Base-by-base conservation (phyloP, 2,888 invertebrate species). In the Rhamnusium bicolor region DNA sequence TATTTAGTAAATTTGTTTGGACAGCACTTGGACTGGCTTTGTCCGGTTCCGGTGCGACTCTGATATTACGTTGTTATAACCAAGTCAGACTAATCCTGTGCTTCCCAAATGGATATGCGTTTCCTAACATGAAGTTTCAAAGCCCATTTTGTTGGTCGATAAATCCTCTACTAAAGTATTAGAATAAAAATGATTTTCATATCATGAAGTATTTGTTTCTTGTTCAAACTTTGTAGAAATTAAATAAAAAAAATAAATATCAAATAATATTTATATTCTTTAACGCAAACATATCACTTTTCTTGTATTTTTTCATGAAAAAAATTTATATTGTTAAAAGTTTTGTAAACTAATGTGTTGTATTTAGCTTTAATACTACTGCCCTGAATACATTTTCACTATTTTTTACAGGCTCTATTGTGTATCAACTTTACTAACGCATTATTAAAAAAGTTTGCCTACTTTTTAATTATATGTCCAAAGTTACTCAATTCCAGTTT, bases 1-100 rank as follows among this genome's bases (percentile, higher is more conserved):
- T 83, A 81, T 83, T 84, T 80, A 83, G 83, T 80, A 84, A 84
- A 84, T 84, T 84, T 84, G 83, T 84, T 84, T 83, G 83, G 81
- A 82, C 81, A 83, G 83, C 80, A 81, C 82, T 83, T 81, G 83
- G 80, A 82, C 81, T 81, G 80, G 81, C 81, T 83, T 83, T 84
- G 83, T 84, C 83, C 84, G 82, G 81, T 83, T 83, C 81, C 82
- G 84, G 78, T 80, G 74, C 74, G 75, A 79, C 78, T 75, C 76
- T 69, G 78, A 79, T 82, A 82, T 83, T 83, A 82, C 81, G 80
- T 74, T 80, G 81, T 80, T 79, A 78, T 80, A 80, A 79, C 77
- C 71, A 46, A 72, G 74, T 77, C 75, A 71, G 75, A 75, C 78
- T 80, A 80, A 78, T 79, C 79, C 76, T 54, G 72, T 61, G 76